Base-by-base conservation (phyloP, 2,888 invertebrate genomes). In the Reticulitermes lucifugus region DNA sequence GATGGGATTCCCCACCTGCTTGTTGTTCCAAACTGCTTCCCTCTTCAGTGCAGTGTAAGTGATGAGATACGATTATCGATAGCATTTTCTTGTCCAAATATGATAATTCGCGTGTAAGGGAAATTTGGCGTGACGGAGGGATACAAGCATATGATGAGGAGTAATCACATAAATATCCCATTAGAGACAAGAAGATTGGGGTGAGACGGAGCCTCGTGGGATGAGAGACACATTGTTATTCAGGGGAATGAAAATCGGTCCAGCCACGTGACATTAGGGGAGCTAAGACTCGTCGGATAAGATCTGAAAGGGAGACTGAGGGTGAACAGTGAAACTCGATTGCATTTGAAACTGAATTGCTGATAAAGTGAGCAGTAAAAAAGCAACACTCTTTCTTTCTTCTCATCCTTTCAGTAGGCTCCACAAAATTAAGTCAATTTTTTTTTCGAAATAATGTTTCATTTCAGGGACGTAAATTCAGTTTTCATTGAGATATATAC, bases 151-250 rank as follows among this genome's bases (percentile, higher is more conserved):
- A 79, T 79, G 84, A 84, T 70, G 84, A 84, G n/a, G 55, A 7
- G 75, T 80, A 83, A 85, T 85, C 85, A 84, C 85, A 81, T 85
- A 84, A 84, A 83, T 85, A 85, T 85, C 84, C 81, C 84, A 80
- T 85, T 85, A 85, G 85, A 79, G 80, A 41, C 71, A 41, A 6
- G 65, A 41, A 73, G 29, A 25, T 25, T 70, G 70, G n/a, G 65
- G 65, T 65, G n/a, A 65, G 6, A 65, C 12, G n/a, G n/a, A 6
- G n/a, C 6, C 65, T 25, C 65, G 12, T 65, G 25, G 5, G 25
- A 6, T n/a, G 65, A 65, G 25, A 10, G 65, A 14, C 65, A n/a
- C 73, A 73, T 73, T 73, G 73, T 73, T 73, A 73, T 73, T 73
- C 73, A 65, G 65, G 25, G 65, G 65, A n/a, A 65, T 65, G 65